Conservation (phyloP, 2,888 invertebrate species). For the Drosophila quasianomalipes region DNA sequence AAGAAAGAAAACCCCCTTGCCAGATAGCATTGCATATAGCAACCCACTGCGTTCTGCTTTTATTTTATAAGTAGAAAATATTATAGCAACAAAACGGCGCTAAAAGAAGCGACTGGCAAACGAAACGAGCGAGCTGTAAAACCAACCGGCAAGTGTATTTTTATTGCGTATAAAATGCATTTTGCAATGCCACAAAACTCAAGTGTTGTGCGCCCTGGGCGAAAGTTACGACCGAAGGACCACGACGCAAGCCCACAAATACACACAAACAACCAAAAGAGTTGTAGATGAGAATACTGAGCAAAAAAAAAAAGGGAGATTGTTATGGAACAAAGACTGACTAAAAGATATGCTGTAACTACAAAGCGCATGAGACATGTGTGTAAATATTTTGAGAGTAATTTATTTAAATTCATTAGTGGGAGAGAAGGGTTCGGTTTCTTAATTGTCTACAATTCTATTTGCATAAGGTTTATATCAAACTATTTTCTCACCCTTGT, state of each 20-base stretch:
- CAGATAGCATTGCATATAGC: slow-evolving; percentile 20
- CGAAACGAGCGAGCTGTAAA: slow-evolving; percentile 67
- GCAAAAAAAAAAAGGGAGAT: slow-evolving; percentile 5
- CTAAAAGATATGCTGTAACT: slow-evolving; percentile 12
- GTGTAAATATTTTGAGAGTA: background rate
- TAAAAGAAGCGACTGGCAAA: slow-evolving; percentile 53
- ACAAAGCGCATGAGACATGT: background rate
- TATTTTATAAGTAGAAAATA: slow-evolving; percentile 74
- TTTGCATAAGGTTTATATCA: background rate
- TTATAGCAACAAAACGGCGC: slow-evolving; percentile 69
- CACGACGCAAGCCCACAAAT: slow-evolving; percentile 27
- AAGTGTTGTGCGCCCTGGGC: slow-evolving; percentile 71
- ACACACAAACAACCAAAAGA: slow-evolving; percentile 19
- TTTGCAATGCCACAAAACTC: slow-evolving; percentile 79
- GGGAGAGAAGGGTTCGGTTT: accelerated
- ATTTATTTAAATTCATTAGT: background rate
- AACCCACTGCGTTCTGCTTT: slow-evolving; percentile 62
- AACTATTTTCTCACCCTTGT: background rate
- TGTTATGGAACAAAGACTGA: background rate
- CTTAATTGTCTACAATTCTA: background rate
- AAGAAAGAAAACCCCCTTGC: slow-evolving; percentile 28
- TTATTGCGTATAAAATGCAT: slow-evolving; percentile 80
- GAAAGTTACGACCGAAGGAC: slow-evolving; percentile 73
- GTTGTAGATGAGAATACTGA: slow-evolving; percentile 28
- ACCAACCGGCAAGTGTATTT: slow-evolving; percentile 74